Percentiles rank a stretch among this genome's conserved stretches.
Conservation (phyloP, 2,888 invertebrate genomes). For the Agonum fuliginosum region DNA sequence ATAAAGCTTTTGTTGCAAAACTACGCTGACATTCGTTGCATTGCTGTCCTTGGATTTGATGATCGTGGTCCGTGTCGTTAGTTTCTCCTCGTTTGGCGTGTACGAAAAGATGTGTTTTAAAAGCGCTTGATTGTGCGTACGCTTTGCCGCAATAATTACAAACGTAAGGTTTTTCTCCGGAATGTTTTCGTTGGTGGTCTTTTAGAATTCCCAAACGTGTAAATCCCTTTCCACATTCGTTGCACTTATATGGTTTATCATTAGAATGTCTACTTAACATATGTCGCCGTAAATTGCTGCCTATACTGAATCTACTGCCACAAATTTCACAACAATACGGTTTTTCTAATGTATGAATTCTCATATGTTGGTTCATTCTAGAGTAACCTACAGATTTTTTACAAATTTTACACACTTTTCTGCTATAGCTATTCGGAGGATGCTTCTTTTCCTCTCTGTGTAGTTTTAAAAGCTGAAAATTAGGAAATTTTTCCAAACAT, state of each 20-base stretch:
- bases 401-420: slow-evolving; percentile 49
- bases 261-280: slow-evolving; percentile 32
- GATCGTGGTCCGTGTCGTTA: neutral
- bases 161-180: slow-evolving; percentile 59
- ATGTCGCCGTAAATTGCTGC: slow-evolving; percentile 52
- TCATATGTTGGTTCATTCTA: slow-evolving; percentile 64
- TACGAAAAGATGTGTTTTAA: slow-evolving; percentile 30
- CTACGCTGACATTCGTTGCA: slow-evolving; percentile 34
- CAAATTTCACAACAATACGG: slow-evolving; percentile 63
- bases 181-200: slow-evolving; percentile 60
- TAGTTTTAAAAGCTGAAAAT: slow-evolving; percentile 44
- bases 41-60: too few relatives aligned
- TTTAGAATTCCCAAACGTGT: slow-evolving; percentile 46
- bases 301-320: slow-evolving; percentile 46
- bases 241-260: slow-evolving; percentile 50
- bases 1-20: slow-evolving; percentile 35
- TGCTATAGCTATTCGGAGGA: slow-evolving; percentile 43
- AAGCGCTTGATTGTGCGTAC: slow-evolving; percentile 34
- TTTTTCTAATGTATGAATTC: slow-evolving; percentile 68
- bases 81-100: slow-evolving; percentile 37
- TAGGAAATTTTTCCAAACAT: slow-evolving; percentile 41
- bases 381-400: slow-evolving; percentile 49
- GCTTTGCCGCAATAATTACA: slow-evolving; percentile 54
- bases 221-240: slow-evolving; percentile 43
- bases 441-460: slow-evolving; percentile 47